A percentile compares a stretch with the other conserved stretches of the same genome.
These are phyloP conservation scores for Acropora tenuis DNA, from an alignment of 64 coral and sea anemone genomes.

Conservation along the genomic window DNA sequence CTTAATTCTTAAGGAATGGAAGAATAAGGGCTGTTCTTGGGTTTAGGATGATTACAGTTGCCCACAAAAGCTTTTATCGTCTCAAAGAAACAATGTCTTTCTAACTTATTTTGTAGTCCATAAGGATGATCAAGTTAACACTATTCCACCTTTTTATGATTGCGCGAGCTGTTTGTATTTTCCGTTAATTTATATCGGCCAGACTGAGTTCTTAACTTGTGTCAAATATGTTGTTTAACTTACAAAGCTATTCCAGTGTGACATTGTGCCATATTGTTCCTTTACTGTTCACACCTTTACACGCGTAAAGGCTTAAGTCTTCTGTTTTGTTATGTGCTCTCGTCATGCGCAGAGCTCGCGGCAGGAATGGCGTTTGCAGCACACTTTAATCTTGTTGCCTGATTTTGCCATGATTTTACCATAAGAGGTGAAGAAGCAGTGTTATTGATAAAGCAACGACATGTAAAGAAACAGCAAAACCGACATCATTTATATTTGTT, in stretches of 20 bases:
- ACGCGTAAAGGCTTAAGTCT: slow-evolving; percentile 43
- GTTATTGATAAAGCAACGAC: slow-evolving; percentile 16
- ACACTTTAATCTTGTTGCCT: slow-evolving; percentile 25
- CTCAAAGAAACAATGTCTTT: no score
- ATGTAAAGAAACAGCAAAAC: not conserved
- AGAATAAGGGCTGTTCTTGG: no score
- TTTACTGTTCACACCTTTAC: slow-evolving; percentile 34
- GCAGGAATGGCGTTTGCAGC: slow-evolving; percentile 27
- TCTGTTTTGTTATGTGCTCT: not conserved
- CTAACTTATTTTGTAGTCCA: no score
- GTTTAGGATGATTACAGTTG: no score
- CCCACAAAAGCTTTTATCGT: no score
- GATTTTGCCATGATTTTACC: slow-evolving; percentile 4
- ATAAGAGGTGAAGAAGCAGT: not conserved
- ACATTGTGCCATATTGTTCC: slow-evolving; percentile 28
- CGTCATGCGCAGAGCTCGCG: not conserved
- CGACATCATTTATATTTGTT: no score
- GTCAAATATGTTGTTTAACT: not conserved
- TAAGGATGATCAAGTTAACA: no score
- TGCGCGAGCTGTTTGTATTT: no score
- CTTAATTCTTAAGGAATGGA: no score
- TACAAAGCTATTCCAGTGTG: slow-evolving; percentile 32
- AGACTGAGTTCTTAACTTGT: not conserved
- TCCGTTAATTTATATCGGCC: no score
- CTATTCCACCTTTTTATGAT: no score